phyloP scores from a whole-genome alignment of 2,888 invertebrate genomes.

The Caenorhabditis afra region DNA sequence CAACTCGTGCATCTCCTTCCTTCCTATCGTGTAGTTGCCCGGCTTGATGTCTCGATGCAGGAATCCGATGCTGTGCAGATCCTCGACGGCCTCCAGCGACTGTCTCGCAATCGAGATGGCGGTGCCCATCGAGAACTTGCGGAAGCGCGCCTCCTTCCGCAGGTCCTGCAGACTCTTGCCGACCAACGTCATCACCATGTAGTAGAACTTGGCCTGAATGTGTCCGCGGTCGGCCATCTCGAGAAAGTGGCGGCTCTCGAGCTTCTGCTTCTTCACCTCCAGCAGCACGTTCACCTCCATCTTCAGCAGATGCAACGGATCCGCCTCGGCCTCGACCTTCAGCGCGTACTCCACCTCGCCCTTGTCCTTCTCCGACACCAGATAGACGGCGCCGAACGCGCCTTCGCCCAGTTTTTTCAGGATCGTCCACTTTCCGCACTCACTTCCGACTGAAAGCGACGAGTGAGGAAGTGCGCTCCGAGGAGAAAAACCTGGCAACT shows the following conservation, averaged over 20 bases:
- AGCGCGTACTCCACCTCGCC: conserved; percentile 64
- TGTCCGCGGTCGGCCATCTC: conserved; percentile 76
- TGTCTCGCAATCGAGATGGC: conserved; percentile 68
- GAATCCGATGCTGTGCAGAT: conserved; percentile 68
- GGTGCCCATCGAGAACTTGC: conserved; percentile 70
- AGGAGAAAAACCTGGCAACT: conserved; percentile 35
- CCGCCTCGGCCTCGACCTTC: conserved; percentile 71
- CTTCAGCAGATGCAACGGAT: conserved; percentile 72
- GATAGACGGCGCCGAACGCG: conserved; percentile 72
- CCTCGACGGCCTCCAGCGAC: conserved; percentile 70
- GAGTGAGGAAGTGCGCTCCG: no score
- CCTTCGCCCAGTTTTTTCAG: conserved; percentile 71
- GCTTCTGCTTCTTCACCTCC: conserved; percentile 71
- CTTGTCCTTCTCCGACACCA: conserved; percentile 62
- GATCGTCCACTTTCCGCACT: conserved; percentile 66
- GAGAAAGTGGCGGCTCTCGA: conserved; percentile 74
- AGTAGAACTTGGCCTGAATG: conserved; percentile 70
- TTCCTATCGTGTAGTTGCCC: conserved; percentile 70
- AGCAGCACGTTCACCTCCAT: conserved; percentile 78
- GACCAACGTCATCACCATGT: conserved; percentile 77
- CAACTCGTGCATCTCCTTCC: conserved; percentile 65
- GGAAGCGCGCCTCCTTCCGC: conserved; percentile 54
- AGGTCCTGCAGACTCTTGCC: conserved; percentile 70
- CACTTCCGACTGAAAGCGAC: conserved; percentile 39
- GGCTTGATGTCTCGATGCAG: conserved; percentile 71